Percentiles rank a stretch among this genome's conserved stretches.
Evolutionary conservation across 2,797 vertebrate genomes (phyloP).

Genomic region (Notolepis coatsorum): DNA sequence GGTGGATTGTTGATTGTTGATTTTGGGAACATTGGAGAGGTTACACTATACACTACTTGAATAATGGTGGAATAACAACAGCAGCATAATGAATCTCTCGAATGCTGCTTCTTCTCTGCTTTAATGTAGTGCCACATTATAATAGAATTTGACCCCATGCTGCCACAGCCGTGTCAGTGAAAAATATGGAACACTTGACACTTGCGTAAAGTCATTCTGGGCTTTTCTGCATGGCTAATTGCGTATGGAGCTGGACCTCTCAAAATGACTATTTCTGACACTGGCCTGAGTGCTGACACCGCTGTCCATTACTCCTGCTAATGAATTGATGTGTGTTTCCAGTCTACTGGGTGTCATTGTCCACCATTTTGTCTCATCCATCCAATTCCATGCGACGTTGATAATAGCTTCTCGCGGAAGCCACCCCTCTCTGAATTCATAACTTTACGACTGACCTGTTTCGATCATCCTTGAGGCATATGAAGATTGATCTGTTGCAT

Average conservation of each 20-base stretch:
- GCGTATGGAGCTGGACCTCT: slow-evolving; percentile 25
- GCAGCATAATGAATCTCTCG: slow-evolving; percentile 15
- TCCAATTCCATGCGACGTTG: slow-evolving; percentile 23
- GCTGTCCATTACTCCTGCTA: slow-evolving; percentile 59
- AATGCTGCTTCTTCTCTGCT: not conserved
- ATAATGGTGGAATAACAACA: slow-evolving; percentile 3
- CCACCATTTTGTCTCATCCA: slow-evolving; percentile 34
- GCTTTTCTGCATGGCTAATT: slow-evolving; percentile 47
- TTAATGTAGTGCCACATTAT: slow-evolving; percentile 15
- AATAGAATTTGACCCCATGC: slow-evolving; percentile 14
- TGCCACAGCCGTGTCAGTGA: slow-evolving; percentile 18
- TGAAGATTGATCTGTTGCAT: slow-evolving; percentile 61
- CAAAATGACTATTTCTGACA: slow-evolving; percentile 45
- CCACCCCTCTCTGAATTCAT: slow-evolving; percentile 39
- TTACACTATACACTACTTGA: slow-evolving; percentile 6
- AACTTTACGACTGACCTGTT: slow-evolving; percentile 66
- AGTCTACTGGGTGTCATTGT: slow-evolving; percentile 36
- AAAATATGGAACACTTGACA: slow-evolving; percentile 42
- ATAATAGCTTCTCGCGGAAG: slow-evolving; percentile 53
- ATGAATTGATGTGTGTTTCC: slow-evolving; percentile 66
- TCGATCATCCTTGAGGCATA: slow-evolving; percentile 55
- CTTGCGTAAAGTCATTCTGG: slow-evolving; percentile 40
- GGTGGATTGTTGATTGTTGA: not conserved
- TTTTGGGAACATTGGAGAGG: slow-evolving; percentile 12
- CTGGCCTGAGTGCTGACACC: slow-evolving; percentile 37